A percentile compares a stretch with the other conserved stretches of the same genome.
phyloP scores from a whole-genome alignment of 2,888 invertebrate species.

The Pheosia gnoma region DNA sequence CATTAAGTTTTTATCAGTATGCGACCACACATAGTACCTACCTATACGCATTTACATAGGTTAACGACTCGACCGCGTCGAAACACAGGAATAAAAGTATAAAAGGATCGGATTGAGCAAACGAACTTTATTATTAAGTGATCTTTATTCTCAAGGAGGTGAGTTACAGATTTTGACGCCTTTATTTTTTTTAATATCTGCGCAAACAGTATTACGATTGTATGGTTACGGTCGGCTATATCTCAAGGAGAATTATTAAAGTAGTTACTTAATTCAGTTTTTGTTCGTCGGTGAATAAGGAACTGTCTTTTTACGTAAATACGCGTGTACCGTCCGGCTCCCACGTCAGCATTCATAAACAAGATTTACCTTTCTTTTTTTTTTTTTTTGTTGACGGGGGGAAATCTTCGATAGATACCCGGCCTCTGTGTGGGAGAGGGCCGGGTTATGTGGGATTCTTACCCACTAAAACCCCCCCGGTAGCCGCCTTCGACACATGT shows the following conservation, averaged over 20 bases:
- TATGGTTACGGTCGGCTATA: background rate
- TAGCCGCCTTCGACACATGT: no score
- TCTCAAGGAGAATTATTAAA: background rate
- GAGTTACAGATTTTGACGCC: constrained; percentile 9
- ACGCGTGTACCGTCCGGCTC: background rate
- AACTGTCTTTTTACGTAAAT: background rate
- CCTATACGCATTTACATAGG: background rate
- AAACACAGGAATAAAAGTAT: constrained; percentile 16
- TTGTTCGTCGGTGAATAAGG: background rate
- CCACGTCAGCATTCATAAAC: no score
- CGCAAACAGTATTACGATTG: background rate
- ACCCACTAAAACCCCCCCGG: no score
- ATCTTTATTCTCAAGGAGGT: constrained; percentile 18
- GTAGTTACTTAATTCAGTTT: background rate
- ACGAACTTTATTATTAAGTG: constrained; percentile 13
- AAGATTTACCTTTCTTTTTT: background rate
- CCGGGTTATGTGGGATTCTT: no score
- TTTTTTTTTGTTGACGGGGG: no score
- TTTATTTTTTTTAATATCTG: background rate
- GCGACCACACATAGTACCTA: background rate
- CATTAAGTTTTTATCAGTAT: constrained; percentile 13
- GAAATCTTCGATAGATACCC: no score
- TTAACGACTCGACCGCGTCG: background rate
- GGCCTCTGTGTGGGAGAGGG: no score
- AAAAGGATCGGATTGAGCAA: constrained; percentile 16